Percentiles rank a stretch among this genome's conserved stretches.
Conservation (phyloP, 2,113 vertebrate species). For the Recurvirostra avosetta region DNA sequence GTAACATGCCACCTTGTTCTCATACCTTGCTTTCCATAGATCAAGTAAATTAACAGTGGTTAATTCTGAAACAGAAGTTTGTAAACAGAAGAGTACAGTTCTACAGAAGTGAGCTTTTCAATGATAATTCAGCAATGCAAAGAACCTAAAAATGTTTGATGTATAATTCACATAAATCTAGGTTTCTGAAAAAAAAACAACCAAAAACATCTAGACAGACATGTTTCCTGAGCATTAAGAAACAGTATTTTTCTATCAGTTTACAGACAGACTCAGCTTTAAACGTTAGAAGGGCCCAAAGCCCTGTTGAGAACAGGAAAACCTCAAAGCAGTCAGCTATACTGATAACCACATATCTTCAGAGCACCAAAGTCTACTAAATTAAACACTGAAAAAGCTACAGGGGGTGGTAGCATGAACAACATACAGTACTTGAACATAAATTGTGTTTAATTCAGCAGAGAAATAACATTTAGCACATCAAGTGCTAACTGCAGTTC, state of each 20-base stretch:
- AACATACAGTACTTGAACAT: background rate
- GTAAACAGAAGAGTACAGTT: background rate
- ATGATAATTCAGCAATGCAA: background rate
- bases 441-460: background rate
- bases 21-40: background rate
- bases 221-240: background rate
- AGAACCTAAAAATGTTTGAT: background rate
- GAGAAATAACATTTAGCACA: background rate
- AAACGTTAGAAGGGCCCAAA: background rate
- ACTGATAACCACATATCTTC: background rate
- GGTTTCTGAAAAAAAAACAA: background rate
- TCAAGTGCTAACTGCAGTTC: background rate
- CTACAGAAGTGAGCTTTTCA: background rate
- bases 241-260: background rate
- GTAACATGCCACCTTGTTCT: background rate
- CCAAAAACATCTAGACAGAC: background rate
- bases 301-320: background rate
- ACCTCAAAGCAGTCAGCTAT: background rate
- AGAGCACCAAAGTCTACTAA: background rate
- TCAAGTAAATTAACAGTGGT: background rate
- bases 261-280: background rate
- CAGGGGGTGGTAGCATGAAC: background rate
- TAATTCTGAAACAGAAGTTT: background rate
- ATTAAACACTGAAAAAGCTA: background rate
- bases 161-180: background rate